Base-by-base conservation (phyloP, 2,797 vertebrate genomes). In the Dendrocincla tyrannina region DNA sequence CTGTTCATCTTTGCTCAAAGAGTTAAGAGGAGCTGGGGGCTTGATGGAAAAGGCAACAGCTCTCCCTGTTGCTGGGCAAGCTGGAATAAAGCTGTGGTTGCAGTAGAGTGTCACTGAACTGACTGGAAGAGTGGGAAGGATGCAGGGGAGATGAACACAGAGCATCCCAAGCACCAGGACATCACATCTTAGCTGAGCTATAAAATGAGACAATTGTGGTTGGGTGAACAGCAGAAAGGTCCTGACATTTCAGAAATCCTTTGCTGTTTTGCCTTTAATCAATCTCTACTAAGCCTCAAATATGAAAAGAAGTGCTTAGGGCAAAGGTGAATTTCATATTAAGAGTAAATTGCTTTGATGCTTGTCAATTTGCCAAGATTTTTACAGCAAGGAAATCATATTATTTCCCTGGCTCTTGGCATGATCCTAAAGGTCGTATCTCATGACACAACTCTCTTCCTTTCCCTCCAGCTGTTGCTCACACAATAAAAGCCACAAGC, bases 161-260 rank as follows among this genome's bases (percentile, higher is more conserved):
- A 70, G 17, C 0, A 0, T 91, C 47, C 44, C 24, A 42, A 74
- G 78, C 30, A 60, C 23, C 6, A 1, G 37, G 39, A 85, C 62
- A 77, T 66, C 46, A 60, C 64, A 47, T 88, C 75, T 80, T 53
- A 62, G 79, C 59, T 2, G 3, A 83, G 79, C 80, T 85, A 88
- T 88, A 93, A 93, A 89, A 92, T 53, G 56, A 96, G 72, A 56
- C 75, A 80, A 92, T 68, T 35, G 68, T 1, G 18, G 72, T 74
- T 93, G 91, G 87, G 35, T 89, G 95, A 94, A 88, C 60, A 80
- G 53, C 52, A 92, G 46, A 96, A 96, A 96, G 95, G 94, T 96
- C 94, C 85, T 96, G 95, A 96, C 96, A 95, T 95, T 96, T 96
- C 91, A 89, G 88, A 96, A 96, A 96, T 92, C 96, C 95, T 96